Evolutionary conservation across 37 sponge, comb jelly and placozoan genomes (phyloP).

Genomic region (Bolinopsis microptera): DNA sequence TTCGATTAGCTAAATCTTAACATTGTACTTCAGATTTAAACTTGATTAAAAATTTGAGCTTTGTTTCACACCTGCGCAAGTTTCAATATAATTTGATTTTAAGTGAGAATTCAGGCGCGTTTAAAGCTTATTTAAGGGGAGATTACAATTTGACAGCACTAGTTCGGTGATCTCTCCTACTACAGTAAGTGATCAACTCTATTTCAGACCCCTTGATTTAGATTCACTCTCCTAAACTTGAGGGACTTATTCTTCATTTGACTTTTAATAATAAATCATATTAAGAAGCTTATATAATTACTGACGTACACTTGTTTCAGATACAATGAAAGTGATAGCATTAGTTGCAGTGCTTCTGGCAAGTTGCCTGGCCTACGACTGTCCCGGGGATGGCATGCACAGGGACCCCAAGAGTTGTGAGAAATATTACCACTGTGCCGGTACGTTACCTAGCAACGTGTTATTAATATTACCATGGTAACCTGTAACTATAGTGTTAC

Average conservation of each 20-base stretch:
- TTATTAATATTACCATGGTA: too few species aligned
- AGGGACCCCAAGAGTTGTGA: conserved; percentile 38
- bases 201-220: too few species aligned
- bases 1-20: background rate
- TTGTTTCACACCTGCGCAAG: background rate
- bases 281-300: background rate
- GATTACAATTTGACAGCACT: background rate
- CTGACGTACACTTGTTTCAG: background rate
- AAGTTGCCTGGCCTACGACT: background rate
- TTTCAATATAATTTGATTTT: background rate
- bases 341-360: background rate
- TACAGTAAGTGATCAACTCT: background rate
- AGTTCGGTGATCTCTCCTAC: background rate
- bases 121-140: background rate
- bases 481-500: too few species aligned
- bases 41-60: background rate
- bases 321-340: background rate
- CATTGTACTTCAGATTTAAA: background rate
- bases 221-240: background rate
- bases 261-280: too few species aligned
- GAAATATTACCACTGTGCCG: conserved; percentile 43
- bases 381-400: conserved; percentile 9
- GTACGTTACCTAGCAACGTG: too few species aligned
- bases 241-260: too few species aligned
- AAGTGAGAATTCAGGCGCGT: background rate